Base-by-base conservation (phyloP, 2,797 vertebrate genomes). In the Sorex maritimensis region DNA sequence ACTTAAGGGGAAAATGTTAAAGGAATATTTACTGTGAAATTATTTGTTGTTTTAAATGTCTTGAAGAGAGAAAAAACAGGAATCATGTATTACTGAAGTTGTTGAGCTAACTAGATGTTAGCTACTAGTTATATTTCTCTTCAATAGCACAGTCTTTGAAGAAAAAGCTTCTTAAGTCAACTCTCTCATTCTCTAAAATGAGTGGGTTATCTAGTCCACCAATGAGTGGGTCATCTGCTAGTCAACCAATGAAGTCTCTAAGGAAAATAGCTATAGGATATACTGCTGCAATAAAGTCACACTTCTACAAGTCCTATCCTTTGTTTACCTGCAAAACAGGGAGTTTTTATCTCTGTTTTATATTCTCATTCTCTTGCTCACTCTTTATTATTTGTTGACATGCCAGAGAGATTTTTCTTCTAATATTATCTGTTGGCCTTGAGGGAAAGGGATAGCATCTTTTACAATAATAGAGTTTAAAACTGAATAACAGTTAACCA, bases 51-150 rank as follows among this genome's bases (percentile, higher is more conserved):
- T 69, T 67, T 44, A 30, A 7, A 41, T 85, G 86, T 81, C 34
- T 86, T 84, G 86, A 92, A 89, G n/a, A 78, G 41, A 44, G 30
- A 73, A 86, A 86, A 74, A 81, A 79, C 17, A 38, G 38, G 78
- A 8, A 28, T 0, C n/a, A 17, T 49, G 1, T 38, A 30, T 73
- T 72, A 55, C 30, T 75, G 13, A 61, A 91, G 55, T 21, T 72
- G n/a, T 2, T 81, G 78, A 84, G 19, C 63, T 41, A 79, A 77
- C 63, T 74, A 85, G 28, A 80, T 30, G 38, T 30, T 24, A 83
- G 44, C 5, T 77, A 30, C 19, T 75, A 13, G 1, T 28, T 88
- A 67, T 58, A 44, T 69, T 96, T 87, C 52, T 87, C 26, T 46
- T 85, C 23, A 90, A 41, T 15, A 52, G 11, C 68, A 6, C 3